Percentiles rank a stretch among this genome's conserved stretches.
phyloP scores from a whole-genome alignment of 2,113 vertebrate species.

The Nasalis larvatus region DNA sequence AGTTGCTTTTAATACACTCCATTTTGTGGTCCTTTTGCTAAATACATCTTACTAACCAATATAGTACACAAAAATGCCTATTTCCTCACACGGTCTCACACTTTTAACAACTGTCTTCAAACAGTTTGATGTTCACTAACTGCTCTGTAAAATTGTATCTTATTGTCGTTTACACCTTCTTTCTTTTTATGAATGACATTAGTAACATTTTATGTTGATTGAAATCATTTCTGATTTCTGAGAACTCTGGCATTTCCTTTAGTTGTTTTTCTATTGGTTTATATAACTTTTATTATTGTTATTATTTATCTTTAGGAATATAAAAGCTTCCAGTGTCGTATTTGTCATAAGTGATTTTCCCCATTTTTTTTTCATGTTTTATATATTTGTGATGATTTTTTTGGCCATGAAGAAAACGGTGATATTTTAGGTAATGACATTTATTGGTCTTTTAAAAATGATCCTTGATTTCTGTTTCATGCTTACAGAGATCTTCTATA shows the following conservation, averaged over 20 bases:
- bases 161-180: not conserved
- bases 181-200: not conserved
- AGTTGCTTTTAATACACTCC: not conserved
- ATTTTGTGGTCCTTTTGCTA: not conserved
- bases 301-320: not conserved
- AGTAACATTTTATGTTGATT: not conserved
- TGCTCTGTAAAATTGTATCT: not conserved
- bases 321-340: not conserved
- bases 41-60: not conserved
- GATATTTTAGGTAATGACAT: not conserved
- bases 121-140: not conserved
- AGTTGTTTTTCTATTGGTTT: not conserved
- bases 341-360: not conserved
- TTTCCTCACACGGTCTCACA: not conserved
- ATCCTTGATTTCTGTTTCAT: not conserved
- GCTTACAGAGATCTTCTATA: not conserved
- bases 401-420: not conserved
- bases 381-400: not conserved
- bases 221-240: not conserved
- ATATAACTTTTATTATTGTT: not conserved
- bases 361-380: not conserved
- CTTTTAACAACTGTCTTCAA: not conserved
- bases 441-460: not conserved
- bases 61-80: not conserved
- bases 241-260: not conserved